phyloP scores from a whole-genome alignment of 37 sponge, comb jelly and placozoan species.

The Ianthella basta region DNA sequence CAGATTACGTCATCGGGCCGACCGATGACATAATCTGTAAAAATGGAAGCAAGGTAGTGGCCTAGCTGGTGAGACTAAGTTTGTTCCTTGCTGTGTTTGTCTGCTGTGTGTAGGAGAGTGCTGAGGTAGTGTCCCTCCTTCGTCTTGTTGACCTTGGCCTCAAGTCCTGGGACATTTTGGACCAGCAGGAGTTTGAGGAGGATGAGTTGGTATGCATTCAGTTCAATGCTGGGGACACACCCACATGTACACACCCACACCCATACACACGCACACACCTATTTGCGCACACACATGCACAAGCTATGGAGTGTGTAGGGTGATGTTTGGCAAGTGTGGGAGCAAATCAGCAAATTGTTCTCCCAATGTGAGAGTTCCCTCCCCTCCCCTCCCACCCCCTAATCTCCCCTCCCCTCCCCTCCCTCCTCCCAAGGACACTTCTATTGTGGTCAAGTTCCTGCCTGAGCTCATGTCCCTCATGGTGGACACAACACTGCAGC shows the following conservation, averaged over 20 bases:
- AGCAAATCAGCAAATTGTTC: not conserved
- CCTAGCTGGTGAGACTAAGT: no score
- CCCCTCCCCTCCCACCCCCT: not conserved
- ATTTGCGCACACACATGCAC: no score
- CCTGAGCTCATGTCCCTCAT: conserved; percentile 75
- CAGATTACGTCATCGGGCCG: no score
- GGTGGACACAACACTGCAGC: conserved; percentile 49
- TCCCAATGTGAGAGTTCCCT: not conserved
- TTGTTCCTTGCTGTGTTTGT: no score
- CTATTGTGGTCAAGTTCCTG: conserved; percentile 60
- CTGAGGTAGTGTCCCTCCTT: conserved; percentile 68
- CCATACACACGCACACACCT: no score
- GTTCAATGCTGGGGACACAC: not conserved
- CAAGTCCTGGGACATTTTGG: conserved; percentile 70
- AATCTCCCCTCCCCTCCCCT: not conserved
- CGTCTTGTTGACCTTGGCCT: conserved; percentile 77
- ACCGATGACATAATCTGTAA: no score
- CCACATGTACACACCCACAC: no score
- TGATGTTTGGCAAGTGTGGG: no score
- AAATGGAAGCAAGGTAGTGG: no score
- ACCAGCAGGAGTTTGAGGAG: conserved; percentile 67
- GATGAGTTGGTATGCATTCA: conserved; percentile 57
- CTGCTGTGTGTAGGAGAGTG: conserved; percentile 64
- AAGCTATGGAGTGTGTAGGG: no score
- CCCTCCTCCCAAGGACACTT: conserved; percentile 47